Percentiles rank a stretch among this genome's conserved stretches.
Evolutionary conservation across 1,140 invertebrate species (phyloP).

Genomic region (Heliconius congener): DNA sequence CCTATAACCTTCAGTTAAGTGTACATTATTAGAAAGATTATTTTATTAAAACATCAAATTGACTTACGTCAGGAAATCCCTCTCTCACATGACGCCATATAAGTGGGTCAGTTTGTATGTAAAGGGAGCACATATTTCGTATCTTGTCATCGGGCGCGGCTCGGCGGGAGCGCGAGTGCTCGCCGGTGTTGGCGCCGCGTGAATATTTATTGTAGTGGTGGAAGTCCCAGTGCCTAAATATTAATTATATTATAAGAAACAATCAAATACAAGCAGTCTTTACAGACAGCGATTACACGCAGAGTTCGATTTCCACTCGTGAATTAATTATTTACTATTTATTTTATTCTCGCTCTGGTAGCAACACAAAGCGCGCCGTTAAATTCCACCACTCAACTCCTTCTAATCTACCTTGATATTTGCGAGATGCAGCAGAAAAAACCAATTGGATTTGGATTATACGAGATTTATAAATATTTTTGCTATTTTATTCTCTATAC

Average conservation of each 20-base stretch:
- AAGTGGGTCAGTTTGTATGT: constrained; percentile 98
- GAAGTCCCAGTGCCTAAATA: constrained; percentile 64
- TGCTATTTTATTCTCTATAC: no score
- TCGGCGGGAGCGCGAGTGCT: constrained; percentile 79
- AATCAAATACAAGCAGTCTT: not conserved
- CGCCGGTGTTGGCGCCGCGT: constrained; percentile 84
- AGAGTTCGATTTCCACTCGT: no score
- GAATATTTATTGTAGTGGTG: constrained; percentile 84
- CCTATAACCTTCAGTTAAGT: not conserved
- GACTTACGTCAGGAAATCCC: constrained; percentile 85
- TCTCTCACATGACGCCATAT: constrained; percentile 96
- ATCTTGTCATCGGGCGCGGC: constrained; percentile 85
- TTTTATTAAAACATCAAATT: not conserved
- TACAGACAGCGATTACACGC: not conserved
- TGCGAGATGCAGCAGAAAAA: no score
- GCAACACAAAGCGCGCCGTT: no score
- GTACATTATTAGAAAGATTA: not conserved
- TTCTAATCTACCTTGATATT: no score
- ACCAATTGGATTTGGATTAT: not conserved
- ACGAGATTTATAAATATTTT: no score
- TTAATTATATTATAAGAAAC: not conserved
- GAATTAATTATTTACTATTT: no score
- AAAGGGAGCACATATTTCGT: constrained; percentile 95
- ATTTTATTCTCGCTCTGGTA: no score
- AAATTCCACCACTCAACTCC: no score